A percentile compares a stretch with the other conserved stretches of the same genome.
These are phyloP conservation scores for Stomatorhinus walkeri DNA, from an alignment of 2,797 vertebrate species.

Conservation along the genomic window DNA sequence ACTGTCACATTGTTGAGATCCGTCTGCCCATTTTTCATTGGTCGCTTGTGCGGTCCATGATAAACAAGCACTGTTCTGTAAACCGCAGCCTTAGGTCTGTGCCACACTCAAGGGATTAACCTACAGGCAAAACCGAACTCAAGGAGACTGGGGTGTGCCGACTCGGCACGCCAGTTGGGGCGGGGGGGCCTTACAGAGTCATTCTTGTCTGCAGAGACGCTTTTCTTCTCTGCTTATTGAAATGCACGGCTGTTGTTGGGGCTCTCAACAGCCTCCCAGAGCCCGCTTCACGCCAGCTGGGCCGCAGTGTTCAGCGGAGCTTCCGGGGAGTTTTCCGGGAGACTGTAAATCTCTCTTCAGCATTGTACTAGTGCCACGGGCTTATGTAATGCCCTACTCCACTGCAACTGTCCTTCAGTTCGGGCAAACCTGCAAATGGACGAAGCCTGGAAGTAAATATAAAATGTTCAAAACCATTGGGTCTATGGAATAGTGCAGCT, in stretches of 20 bases:
- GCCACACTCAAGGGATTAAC: background rate
- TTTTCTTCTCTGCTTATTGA: constrained; percentile 11
- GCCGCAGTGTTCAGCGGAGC: background rate
- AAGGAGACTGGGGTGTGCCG: background rate
- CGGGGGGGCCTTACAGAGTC: background rate
- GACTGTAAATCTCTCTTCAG: background rate
- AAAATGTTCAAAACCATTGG: background rate
- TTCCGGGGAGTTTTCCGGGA: constrained; percentile 19
- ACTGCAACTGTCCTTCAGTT: background rate
- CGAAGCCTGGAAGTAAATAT: background rate
- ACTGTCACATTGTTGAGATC: background rate
- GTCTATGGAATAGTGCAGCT: background rate
- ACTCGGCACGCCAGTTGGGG: too few species aligned
- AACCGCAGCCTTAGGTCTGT: background rate
- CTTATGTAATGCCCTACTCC: background rate
- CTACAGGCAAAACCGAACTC: background rate
- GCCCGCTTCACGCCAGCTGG: background rate
- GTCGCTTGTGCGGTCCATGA: background rate
- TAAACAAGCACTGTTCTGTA: constrained; percentile 2
- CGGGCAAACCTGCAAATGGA: background rate
- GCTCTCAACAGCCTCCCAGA: constrained; percentile 1
- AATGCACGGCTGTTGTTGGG: background rate
- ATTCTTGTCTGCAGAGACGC: background rate
- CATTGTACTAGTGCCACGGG: background rate
- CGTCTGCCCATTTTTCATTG: background rate